These are phyloP conservation scores for Microdon myrmicae DNA, from an alignment of 2,888 invertebrate genomes.

Conservation along the genomic window DNA sequence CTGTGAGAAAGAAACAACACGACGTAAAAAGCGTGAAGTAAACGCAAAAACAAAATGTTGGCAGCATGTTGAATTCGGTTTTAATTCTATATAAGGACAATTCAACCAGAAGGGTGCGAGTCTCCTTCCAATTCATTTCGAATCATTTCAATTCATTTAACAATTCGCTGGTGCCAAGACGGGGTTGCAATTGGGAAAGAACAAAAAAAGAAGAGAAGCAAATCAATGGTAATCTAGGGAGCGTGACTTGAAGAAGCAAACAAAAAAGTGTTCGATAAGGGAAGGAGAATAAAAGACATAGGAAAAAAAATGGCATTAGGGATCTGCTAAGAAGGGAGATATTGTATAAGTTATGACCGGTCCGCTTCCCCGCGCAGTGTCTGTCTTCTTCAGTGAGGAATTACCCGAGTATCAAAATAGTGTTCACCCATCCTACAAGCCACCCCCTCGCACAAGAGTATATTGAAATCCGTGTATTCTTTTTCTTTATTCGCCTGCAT, in stretches of 20 bases:
- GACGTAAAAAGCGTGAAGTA: neutral
- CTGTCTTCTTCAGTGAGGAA: no score
- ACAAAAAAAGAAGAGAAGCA: neutral
- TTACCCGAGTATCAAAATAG: no score
- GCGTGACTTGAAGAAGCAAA: no score
- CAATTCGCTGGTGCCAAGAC: conserved; percentile 25
- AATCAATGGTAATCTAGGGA: no score
- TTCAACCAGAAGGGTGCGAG: conserved; percentile 13
- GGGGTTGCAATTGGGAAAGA: conserved; percentile 6
- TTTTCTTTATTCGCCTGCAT: no score
- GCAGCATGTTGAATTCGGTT: conserved; percentile 34
- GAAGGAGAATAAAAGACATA: conserved; percentile 10
- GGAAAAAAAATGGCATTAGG: neutral
- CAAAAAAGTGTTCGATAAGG: neutral
- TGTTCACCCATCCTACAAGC: no score
- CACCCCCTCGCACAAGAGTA: no score
- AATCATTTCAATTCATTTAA: conserved; percentile 38
- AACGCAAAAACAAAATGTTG: conserved; percentile 2
- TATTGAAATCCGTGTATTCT: no score
- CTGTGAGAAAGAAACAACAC: conserved; percentile 6
- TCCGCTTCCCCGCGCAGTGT: no score
- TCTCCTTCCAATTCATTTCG: conserved; percentile 14
- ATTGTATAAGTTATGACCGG: no score
- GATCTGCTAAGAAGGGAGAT: no score
- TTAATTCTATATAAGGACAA: conserved; percentile 13